Conservation (phyloP, 2,113 vertebrate species). For the Ameiurus melas region DNA sequence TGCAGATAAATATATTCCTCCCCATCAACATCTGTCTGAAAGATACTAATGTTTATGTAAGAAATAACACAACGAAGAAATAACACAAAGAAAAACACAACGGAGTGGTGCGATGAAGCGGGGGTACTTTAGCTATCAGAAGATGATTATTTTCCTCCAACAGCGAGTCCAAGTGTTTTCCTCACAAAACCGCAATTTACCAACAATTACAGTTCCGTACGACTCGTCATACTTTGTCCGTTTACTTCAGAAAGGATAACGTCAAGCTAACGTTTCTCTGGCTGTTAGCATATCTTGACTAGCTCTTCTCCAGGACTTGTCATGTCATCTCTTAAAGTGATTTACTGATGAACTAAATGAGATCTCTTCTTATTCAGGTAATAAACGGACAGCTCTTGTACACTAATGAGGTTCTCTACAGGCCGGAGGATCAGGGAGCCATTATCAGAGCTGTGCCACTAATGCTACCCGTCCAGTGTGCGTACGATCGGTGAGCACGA, state of each 20-base stretch:
- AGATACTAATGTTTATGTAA: background rate
- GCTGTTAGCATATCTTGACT: background rate
- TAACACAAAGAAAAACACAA: too few relatives aligned
- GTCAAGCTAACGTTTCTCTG: background rate
- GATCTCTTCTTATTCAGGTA: conserved; percentile 50
- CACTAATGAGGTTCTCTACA: conserved; percentile 51
- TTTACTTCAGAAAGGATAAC: background rate
- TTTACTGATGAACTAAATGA: background rate
- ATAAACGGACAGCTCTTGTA: conserved; percentile 64
- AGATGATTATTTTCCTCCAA: background rate
- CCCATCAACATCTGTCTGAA: background rate
- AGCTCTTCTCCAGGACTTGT: background rate
- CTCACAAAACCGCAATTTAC: background rate
- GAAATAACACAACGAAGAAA: too few relatives aligned
- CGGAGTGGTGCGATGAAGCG: too few relatives aligned
- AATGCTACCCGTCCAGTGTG: conserved; percentile 59
- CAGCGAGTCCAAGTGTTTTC: background rate
- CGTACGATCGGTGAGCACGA: conserved; percentile 63
- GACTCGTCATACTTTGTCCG: too few relatives aligned
- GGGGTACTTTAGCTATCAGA: background rate
- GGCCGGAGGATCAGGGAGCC: conserved; percentile 50
- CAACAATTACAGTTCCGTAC: too few relatives aligned
- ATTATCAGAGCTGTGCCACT: conserved; percentile 61
- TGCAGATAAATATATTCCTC: too few relatives aligned
- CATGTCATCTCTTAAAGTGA: background rate